Percentiles rank a stretch among this genome's conserved stretches.
These are phyloP conservation scores for Protonibea diacanthus DNA, from an alignment of 2,797 vertebrate genomes.

Conservation along the genomic window DNA sequence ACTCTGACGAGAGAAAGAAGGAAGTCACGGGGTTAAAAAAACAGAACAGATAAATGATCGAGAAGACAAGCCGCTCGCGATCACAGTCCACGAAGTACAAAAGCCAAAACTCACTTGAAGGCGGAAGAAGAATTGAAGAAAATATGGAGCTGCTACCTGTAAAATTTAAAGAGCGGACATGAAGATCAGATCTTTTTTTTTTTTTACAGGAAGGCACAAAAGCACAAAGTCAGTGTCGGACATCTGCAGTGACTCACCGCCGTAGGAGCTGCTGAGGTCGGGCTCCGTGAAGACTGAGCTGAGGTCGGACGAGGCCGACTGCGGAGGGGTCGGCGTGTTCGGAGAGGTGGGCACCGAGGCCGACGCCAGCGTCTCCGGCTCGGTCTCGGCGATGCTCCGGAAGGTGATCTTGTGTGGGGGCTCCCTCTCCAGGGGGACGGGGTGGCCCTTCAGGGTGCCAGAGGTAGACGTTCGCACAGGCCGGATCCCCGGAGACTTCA, in stretches of 20 bases:
- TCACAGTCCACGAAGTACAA: not conserved
- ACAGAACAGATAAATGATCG: not conserved
- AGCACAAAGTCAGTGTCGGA: too few species aligned
- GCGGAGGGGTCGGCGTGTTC: slow-evolving; percentile 92
- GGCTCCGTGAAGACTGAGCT: slow-evolving; percentile 91
- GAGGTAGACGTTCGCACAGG: slow-evolving; percentile 91
- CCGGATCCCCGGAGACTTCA: slow-evolving; percentile 96
- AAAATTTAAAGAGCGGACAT: slow-evolving; percentile 43
- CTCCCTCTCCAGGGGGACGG: slow-evolving; percentile 93
- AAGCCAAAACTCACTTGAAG: slow-evolving; percentile 90
- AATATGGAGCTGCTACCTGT: slow-evolving; percentile 93
- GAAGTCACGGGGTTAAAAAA: not conserved
- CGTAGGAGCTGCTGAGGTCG: slow-evolving; percentile 90
- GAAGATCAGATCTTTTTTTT: not conserved
- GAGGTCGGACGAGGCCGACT: slow-evolving; percentile 93
- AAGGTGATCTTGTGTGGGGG: slow-evolving; percentile 97
- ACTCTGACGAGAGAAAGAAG: slow-evolving; percentile 81
- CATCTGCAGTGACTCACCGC: slow-evolving; percentile 60
- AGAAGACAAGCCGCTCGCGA: not conserved
- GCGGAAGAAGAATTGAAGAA: slow-evolving; percentile 88
- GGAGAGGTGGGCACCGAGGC: slow-evolving; percentile 92
- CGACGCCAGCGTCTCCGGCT: slow-evolving; percentile 86
- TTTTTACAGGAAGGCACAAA: too few species aligned
- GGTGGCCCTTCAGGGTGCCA: slow-evolving; percentile 92
- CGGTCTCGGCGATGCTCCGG: slow-evolving; percentile 93